Conservation (phyloP, 2,888 invertebrate genomes). For the Xylocampa areola region DNA sequence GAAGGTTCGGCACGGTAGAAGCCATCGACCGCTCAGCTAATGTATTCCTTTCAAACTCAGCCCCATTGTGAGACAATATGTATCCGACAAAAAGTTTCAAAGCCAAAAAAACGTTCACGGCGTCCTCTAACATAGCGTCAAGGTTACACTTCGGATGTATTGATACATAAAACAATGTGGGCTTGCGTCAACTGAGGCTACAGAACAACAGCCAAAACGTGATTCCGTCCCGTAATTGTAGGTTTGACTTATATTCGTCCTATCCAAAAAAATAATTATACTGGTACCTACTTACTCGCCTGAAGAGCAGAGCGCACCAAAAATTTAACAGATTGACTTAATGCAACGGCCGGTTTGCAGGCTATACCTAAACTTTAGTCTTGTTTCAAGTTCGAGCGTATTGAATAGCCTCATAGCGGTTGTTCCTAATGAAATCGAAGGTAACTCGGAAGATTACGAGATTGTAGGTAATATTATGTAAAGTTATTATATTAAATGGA, state of each 20-base stretch:
- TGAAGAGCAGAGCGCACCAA: conserved; percentile 16
- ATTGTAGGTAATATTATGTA: conserved; percentile 17
- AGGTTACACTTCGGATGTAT: conserved; percentile 72
- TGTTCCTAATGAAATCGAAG: conserved; percentile 49
- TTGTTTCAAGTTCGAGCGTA: conserved; percentile 27
- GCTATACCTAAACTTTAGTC: conserved; percentile 38
- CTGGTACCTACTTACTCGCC: conserved; percentile 21
- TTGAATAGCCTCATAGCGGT: conserved; percentile 33
- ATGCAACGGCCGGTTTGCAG: conserved; percentile 32
- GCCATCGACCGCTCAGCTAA: conserved; percentile 79
- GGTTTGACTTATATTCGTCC: conserved; percentile 72
- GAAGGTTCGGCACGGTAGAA: conserved; percentile 50
- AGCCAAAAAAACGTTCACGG: conserved; percentile 71
- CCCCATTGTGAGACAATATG: conserved; percentile 80
- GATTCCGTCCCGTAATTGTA: conserved; percentile 69
- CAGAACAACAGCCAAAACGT: conserved; percentile 56
- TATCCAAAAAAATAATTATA: conserved; percentile 54
- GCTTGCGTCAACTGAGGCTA: conserved; percentile 66
- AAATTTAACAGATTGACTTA: conserved; percentile 48
- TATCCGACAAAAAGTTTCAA: conserved; percentile 78
- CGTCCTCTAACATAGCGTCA: conserved; percentile 74
- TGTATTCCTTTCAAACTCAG: conserved; percentile 83
- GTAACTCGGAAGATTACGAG: conserved; percentile 29
- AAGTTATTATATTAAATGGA: no score
- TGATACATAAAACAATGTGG: conserved; percentile 71